Base-by-base conservation (phyloP, 2,113 vertebrate genomes). In the Sphaerodactylus townsendi region DNA sequence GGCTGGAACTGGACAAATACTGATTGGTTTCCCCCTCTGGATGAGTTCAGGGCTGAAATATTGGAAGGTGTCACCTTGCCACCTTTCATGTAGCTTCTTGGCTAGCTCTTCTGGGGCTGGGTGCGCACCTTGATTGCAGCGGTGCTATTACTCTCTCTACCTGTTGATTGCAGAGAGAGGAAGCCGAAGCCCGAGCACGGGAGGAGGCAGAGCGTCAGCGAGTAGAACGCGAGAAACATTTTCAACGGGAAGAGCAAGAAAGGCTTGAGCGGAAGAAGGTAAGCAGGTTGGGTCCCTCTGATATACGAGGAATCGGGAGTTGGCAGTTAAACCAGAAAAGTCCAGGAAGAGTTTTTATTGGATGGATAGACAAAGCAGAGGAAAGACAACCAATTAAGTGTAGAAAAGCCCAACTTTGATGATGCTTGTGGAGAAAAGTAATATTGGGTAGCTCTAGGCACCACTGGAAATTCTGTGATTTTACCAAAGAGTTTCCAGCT, bases 181-280 rank as follows among this genome's bases (percentile, higher is more conserved):
- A 98, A 91, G 97, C 97, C 0, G 99, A 99, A 92, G 97, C 94
- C 0, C 97, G 95, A 81, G 97, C 97, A 0, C 94, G 97, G 0
- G 98, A 99, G 92, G 98, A 98, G 91, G 98, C 96, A 0, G 98
- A 98, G 91, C 95, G 92, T 86, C 98, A 98, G 93, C 97, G 98
- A 4, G 94, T 97, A 93, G 99, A 99, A 92, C 93, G 99, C 89
- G 99, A 99, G 91, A 98, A 97, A 89, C 98, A 99, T 94, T 99
- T 99, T 96, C 98, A 98, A 96, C 97, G 97, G 56, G 98, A 99
- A 95, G 98, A 99, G 94, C 98, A 98, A 94, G 99, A 99, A 91
- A 96, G 99, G 71, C 97, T 97, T 91, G 98, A 99, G 93, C 97
- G 99, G 88, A 98, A 97, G 95, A 98, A 97, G 98, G 99, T 99